A percentile compares a stretch with the other conserved stretches of the same genome.
Evolutionary conservation across 2,113 vertebrate genomes (phyloP).

Genomic region (Calidris pugnax): DNA sequence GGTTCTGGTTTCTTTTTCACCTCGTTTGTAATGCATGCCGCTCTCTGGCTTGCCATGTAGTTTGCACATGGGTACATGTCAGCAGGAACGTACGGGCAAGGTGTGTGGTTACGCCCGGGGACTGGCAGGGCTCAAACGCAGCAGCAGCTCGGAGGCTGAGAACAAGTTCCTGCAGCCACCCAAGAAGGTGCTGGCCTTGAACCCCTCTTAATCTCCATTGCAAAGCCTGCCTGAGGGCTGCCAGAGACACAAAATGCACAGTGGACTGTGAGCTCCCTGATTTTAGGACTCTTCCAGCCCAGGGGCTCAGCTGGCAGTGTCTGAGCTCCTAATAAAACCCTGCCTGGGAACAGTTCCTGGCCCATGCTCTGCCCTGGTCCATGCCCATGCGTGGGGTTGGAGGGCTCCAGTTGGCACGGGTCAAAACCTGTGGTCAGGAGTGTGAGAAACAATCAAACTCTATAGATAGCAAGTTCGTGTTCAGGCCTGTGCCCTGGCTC

Average conservation of each 20-base stretch:
- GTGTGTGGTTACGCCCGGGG: background rate
- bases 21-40: background rate
- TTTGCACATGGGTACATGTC: constrained; percentile 1
- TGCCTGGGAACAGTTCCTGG: background rate
- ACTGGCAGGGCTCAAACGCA: background rate
- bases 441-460: background rate
- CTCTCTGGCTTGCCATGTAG: background rate
- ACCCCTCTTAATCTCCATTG: background rate
- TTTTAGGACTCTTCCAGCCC: background rate
- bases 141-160: background rate
- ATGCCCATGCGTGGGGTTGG: background rate
- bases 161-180: background rate
- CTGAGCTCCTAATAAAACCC: background rate
- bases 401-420: rapidly evolving
- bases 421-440: background rate
- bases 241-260: background rate
- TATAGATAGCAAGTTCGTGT: background rate
- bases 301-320: background rate
- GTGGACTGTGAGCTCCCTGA: background rate
- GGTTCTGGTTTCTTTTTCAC: constrained; percentile 53
- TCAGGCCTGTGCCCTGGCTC: background rate
- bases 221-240: background rate
- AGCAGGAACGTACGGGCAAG: background rate
- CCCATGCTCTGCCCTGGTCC: background rate
- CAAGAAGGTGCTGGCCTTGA: background rate